Base-by-base conservation (phyloP, 2,113 vertebrate species). In the Paedocypris sp. region DNA sequence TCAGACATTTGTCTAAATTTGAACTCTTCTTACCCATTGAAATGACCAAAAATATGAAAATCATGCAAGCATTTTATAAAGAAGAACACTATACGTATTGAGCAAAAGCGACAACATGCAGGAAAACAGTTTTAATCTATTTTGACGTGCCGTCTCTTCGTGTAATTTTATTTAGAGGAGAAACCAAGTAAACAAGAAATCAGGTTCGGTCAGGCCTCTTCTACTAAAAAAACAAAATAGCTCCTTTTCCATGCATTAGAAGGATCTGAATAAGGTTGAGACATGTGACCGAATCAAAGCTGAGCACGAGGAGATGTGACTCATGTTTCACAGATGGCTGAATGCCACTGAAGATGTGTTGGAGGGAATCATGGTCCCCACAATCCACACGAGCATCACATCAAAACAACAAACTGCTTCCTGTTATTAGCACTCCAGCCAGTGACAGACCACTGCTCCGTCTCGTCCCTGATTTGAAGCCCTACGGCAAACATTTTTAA, bases 401-500 rank as follows among this genome's bases (percentile, higher is more conserved):
- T 57, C 43, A 58, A 64, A 68, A 51, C 35, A 59, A 68, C 36
- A 5, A 58, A 25, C 10, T 4, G 20, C 46, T 35, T 65, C 49
- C 16, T 60, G 38, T 18, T n/a, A 9, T 41, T 25, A 45, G 46
- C 41, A 36, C 47, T 29, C 31, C 29, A 50, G 43, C 12, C 11
- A 8, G 49, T 35, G 43, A 56, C 57, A 56, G 19, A 49, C 23
- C 10, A 19, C 51, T 19, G 49, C 25, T 61, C 18, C 42, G 35
- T 36, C 22, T 42, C 9, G 3, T 33, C 16, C 13, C 16, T 43
- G 53, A 31, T 38, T 20, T 57, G 53, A 19, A 22, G 3, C 53
- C 53, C 6, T 12, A 26, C 38, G 13, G 48, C 48, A 33, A 10
- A 3, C 16, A 33, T 31, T 57, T 29, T 19, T 42, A 42, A 57